Evolutionary conservation across 2,797 vertebrate genomes (phyloP).

Genomic region (Phyllotis vaccarum): DNA sequence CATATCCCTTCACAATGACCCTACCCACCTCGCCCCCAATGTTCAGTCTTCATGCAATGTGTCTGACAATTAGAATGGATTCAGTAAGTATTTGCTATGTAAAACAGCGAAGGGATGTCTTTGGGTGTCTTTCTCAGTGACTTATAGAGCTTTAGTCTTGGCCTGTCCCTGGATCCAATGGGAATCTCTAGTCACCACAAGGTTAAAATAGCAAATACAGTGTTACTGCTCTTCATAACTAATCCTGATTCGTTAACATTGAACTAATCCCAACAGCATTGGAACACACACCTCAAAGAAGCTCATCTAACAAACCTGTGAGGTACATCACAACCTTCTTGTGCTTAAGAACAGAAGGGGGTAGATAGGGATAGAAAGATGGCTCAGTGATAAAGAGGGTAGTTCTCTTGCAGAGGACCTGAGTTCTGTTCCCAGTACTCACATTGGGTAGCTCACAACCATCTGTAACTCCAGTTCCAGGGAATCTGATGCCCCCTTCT

Average conservation of each 20-base stretch:
- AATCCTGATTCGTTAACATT: background rate
- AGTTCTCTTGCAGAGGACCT: background rate
- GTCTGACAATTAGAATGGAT: background rate
- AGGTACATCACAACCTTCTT: background rate
- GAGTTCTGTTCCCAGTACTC: background rate
- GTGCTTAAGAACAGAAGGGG: background rate
- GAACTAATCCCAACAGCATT: background rate
- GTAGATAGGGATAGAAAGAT: background rate
- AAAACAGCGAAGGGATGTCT: background rate
- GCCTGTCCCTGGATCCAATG: background rate
- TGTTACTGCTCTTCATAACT: background rate
- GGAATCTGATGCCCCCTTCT: background rate
- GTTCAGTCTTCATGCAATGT: background rate
- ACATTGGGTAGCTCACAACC: background rate
- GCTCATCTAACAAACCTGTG: background rate
- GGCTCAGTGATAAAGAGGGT: background rate
- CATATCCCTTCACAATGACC: background rate
- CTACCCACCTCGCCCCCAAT: no score
- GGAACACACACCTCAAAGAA: background rate
- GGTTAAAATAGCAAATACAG: background rate
- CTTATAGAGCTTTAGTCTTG: background rate
- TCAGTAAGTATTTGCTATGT: background rate
- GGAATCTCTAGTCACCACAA: background rate
- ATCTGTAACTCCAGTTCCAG: background rate
- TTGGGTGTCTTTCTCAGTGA: background rate